Evolutionary conservation across 2,113 vertebrate species (phyloP), one percentile per base, ranked within the genome.

Genomic region (Chamaetylas fuelleborni): DNA sequence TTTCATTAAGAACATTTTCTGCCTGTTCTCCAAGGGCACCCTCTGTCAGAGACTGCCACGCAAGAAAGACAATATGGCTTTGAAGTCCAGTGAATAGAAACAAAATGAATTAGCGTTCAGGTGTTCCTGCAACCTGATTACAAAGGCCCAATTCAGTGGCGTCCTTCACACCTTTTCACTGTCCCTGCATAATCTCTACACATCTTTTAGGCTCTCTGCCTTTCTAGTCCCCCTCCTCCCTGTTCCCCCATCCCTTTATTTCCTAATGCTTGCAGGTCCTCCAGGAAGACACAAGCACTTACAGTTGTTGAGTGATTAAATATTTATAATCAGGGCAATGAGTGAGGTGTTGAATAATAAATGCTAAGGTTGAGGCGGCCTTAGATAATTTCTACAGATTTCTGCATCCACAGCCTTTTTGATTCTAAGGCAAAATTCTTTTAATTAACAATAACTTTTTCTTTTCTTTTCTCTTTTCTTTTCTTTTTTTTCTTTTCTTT

Each of bases 261-360:
- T 97, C 95, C 96, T 96, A 97, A 91, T 97, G 95, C 97, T 98
- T 94, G 87, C 97, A 97, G 97, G 98, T 98, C 98, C 98, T 98
- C 96, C 97, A 98, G 97, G 96, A 98, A 98, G 98, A 98, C 97
- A 98, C 97, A 97, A 98, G 98, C 98, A 98, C 98, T 98, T 98
- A 98, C 98, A 98, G 98, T 99, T 98, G 98, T 98, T 96, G 97
- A 97, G 96, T 97, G 98, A 98, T 99, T 98, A 99, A 99, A 99
- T 99, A 99, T 99, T 99, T 98, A 99, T 98, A 98, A 98, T 98
- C 98, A 98, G 98, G 98, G 98, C 97, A 98, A 98, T 98, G 98
- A 98, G 97, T 96, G 97, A 98, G 97, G 97, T 97, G 97, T 97
- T 99, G 98, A 99, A 99, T 99, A 98, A 99, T 99, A 97, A 98